Base-by-base conservation (phyloP, 2,113 vertebrate species). In the Pollimyrus isidori region DNA sequence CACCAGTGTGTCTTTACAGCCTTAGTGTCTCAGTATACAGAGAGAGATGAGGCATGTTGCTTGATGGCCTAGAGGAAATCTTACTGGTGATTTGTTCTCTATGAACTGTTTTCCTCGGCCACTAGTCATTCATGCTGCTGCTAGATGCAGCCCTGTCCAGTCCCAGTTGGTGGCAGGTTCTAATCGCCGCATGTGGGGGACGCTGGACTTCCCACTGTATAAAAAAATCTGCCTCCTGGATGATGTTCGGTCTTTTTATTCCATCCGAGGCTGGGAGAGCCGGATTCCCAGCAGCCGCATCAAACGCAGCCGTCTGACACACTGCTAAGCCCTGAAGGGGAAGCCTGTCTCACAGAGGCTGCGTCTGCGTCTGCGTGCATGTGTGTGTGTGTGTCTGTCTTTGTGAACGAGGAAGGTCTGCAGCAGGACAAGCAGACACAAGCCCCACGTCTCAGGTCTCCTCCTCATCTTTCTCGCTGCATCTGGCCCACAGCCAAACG, bases 391-490 rank as follows among this genome's bases (percentile, higher is more conserved):
- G 48, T 6, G 53, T 56, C 5, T 56, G 30, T 83, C 30, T 56
- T 30, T 83, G 50, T 89, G 26, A 4, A 4, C 2, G n/a, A 19
- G 49, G 26, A 35, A n/a, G 88, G 15, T 39, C 13, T 76, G 50
- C 46, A 73, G 46, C 53, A 88, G 84, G 82, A 87, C 58, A 88
- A 84, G 45, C 45, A 87, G 45, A 87, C 26, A 53, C 50, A 53
- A 7, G 48, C 83, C 45, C 83, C 26, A 3, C 26, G 83, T 26
- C 45, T 87, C 49, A 53, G n/a, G 30, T 52, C 30, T 89, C 89
- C 89, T 89, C 7, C 35, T 62, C 46, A 83, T 2, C 65, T 84
- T 46, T 48, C 23, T 50, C 17, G 1, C 50, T 42, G 15, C 45
- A 17, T 83, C n/a, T 23, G 48, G 76, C 50, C 49, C 50, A 9